Evolutionary conservation across 2,797 vertebrate species (phyloP), one percentile per base, ranked within the genome.

Genomic region (Vireo griseus): DNA sequence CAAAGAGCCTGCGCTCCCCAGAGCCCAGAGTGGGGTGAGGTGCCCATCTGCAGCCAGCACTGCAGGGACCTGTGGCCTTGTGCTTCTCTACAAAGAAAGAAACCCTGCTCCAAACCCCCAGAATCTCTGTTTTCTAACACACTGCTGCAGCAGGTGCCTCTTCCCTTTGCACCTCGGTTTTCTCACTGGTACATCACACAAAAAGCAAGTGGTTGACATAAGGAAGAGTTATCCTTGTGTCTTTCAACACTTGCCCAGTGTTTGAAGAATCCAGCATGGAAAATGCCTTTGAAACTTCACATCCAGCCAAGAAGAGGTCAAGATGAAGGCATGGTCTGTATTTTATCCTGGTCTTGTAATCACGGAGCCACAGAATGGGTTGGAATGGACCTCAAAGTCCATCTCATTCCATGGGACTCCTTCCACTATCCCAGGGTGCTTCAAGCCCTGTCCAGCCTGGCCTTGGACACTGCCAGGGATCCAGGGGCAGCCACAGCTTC

Each of bases 401-500:
- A 45, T 31, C 37, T 22, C 22, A 22, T 57, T 20, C 20, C 63
- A 39, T 10, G 50, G 55, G 44, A 51, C 63, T 63, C n/a, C 37
- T 57, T 8, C n/a, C 50, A 44, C 28, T 5, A 0, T 4, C 24
- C 33, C 58, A 71, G 20, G 8, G 0, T 45, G 39, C 13, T 77
- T 44, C 33, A 26, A 65, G 50, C n/a, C 44, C 19, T 0, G 0
- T 13, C 50, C 63, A 82, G 0, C 28, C 63, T 33, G 42, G 9
- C 1, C 29, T 28, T 21, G 37, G 44, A 10, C 50, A 57, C 20
- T 71, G 0, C n/a, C 72, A 83, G 44, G 37, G 37, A 63, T 51
- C 29, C 57, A 61, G 50, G 13, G 24, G 14, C 50, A 82, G 42
- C 50, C 71, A 29, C 37, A 89, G 44, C 44, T 82, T 0, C 71